Base-by-base conservation (phyloP, 2,113 vertebrate species). In the Amphiprion percula region DNA sequence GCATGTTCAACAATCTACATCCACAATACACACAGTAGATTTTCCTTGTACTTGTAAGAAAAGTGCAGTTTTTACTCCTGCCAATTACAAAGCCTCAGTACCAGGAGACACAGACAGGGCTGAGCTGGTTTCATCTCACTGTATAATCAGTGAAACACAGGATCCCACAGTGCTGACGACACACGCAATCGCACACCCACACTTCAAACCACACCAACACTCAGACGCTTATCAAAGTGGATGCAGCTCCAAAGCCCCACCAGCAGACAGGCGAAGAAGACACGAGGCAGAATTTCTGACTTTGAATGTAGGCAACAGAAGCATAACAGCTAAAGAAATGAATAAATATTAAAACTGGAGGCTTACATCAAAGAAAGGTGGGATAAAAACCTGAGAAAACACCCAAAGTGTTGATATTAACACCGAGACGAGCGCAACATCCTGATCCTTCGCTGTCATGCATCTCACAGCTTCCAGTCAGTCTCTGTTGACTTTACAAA, bases 61-160 rank as follows among this genome's bases (percentile, higher is more conserved):
- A 50, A 9, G 33, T 37, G 33, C 17, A 14, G 16, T 73, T 23
- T 69, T 63, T 15, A 44, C 3, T 66, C 50, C 37, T 28, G 24
- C 61, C 37, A 78, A 63, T 83, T 61, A 74, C 21, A 65, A 16
- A 8, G 59, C 67, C 3, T 16, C 15, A 44, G 39, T 19, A 46
- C 23, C 41, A 23, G 10, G 30, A 69, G 64, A 63, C 28, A 58
- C 24, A 60, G 3, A 26, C 39, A 28, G 24, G 30, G 54, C 33
- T 12, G 50, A 66, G 50, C 21, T 54, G 37, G 72, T 68, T 71
- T 87, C 71, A 80, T 55, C 75, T 41, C 49, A 59, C 53, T 77
- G 60, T 56, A 64, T 64, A 76, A 82, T 89, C 78, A 79, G 86
- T 89, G 69, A 87, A 84, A 73, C 65, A n/a, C 77, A 60, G 76